Evolutionary conservation across 2,113 vertebrate genomes (phyloP).

Genomic region (Dunckerocampus dactyliophorus): DNA sequence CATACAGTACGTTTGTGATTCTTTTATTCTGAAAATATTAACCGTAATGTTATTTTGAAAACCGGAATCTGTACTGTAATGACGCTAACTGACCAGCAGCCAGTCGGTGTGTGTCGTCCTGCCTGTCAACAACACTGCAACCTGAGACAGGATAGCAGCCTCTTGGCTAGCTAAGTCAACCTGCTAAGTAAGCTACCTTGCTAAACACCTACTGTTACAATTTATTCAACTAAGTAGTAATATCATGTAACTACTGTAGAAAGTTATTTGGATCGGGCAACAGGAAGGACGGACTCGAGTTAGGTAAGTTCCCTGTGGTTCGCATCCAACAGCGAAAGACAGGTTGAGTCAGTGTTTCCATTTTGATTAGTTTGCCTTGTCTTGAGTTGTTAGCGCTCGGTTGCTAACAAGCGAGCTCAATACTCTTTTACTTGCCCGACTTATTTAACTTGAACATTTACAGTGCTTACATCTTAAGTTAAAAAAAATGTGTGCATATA

Average conservation of each 20-base stretch:
- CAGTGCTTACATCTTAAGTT: not conserved
- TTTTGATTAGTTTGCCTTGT: constrained; percentile 47
- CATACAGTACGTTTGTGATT: no score
- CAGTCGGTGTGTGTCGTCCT: constrained; percentile 30
- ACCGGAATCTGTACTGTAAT: not conserved
- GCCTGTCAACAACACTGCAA: constrained; percentile 66
- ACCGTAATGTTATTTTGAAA: constrained; percentile 8
- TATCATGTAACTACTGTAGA: not conserved
- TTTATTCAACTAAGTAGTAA: not conserved
- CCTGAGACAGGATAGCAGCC: constrained; percentile 60
- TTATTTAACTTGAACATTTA: no score
- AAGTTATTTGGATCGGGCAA: constrained; percentile 21
- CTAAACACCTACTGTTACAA: constrained; percentile 20
- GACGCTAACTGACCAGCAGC: constrained; percentile 5
- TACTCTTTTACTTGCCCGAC: no score
- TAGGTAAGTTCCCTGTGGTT: constrained; percentile 55
- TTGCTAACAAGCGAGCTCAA: constrained; percentile 32
- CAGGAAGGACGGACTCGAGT: constrained; percentile 9
- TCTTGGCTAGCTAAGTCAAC: constrained; percentile 45
- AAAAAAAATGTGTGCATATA: not conserved
- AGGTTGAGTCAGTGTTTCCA: constrained; percentile 53
- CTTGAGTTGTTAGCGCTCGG: constrained; percentile 52
- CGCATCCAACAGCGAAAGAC: constrained; percentile 25
- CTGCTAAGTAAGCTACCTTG: constrained; percentile 41
- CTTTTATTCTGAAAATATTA: constrained; percentile 30